Evolutionary conservation across 2,797 vertebrate genomes (phyloP), one percentile per base, ranked within the genome.

Genomic region (Fringilla coelebs): DNA sequence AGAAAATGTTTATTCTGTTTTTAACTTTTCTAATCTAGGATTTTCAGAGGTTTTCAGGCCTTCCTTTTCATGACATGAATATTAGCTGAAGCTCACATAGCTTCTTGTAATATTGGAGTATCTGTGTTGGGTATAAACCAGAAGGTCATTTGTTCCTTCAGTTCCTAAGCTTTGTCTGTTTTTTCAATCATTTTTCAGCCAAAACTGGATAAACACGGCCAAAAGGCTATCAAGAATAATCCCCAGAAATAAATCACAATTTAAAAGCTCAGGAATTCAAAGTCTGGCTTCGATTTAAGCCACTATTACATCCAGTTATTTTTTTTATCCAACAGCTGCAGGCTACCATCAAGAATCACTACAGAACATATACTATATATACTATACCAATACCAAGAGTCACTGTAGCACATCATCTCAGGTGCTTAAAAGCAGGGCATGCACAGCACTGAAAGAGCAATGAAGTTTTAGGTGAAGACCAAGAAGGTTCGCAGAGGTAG

Each of bases 401-500:
- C 34, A 36, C 55, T 58, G 34, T 0, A 34, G 43, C 0, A 25
- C 34, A 83, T 7, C 22, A 76, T n/a, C 46, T 55, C 38, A 15
- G 40, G 8, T 61, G 36, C 72, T 80, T 80, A 65, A 63, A 67
- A 76, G 16, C 62, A 68, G 28, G 18, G 6, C 61, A 38, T 13
- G 28, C 16, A 49, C 14, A 54, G 51, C 54, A 52, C 48, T 54
- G 54, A 68, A 75, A 92, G 25, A 78, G 17, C 73, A 84, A 21
- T 12, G 61, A 45, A 13, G 21, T 71, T 87, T 71, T 52, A 63
- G 68, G 45, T 4, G 26, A 86, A 85, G 20, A 58, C 45, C 1
- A 4, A 60, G 63, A 31, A 10, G 0, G 0, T n/a, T 36, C 31
- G 36, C 32, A 82, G 71, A 63, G 32, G 60, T 3, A 70, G 43